phyloP scores from a whole-genome alignment of 2,888 invertebrate species.

The Lasioglossum lativentre region DNA sequence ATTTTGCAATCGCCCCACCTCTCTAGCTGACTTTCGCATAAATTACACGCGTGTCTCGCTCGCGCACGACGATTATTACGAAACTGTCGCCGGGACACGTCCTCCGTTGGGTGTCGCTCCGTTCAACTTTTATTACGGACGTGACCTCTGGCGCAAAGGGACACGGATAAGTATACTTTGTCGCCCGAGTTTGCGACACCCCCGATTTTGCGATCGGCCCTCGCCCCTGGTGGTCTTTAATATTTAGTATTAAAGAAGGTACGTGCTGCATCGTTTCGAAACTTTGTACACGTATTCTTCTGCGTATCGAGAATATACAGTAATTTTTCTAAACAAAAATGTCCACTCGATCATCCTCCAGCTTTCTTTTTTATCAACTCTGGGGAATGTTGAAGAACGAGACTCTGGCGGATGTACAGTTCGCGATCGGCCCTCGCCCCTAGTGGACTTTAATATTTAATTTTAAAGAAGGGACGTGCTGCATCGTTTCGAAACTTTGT shows the following conservation, averaged over 20 bases:
- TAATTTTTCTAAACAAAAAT: not conserved
- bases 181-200: conserved; percentile 64
- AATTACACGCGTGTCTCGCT: conserved; percentile 67
- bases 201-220: conserved; percentile 8
- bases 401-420: not conserved
- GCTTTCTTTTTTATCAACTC: not conserved
- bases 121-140: conserved; percentile 65
- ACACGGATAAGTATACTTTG: conserved; percentile 46
- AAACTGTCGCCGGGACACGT: conserved; percentile 35
- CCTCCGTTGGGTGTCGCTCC: conserved; percentile 47
- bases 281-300: not conserved
- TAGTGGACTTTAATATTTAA: not conserved
- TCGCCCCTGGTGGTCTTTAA: not conserved
- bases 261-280: too few species aligned
- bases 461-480: not conserved
- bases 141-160: conserved; percentile 53
- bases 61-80: conserved; percentile 48
- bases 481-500: too few species aligned
- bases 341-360: not conserved
- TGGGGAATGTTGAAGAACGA: not conserved
- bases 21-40: conserved; percentile 66
- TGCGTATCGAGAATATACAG: not conserved
- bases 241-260: not conserved
- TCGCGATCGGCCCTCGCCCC: not conserved
- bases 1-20: conserved; percentile 74